Base-by-base conservation (phyloP, 2,888 invertebrate species). In the Eurytoma californica region DNA sequence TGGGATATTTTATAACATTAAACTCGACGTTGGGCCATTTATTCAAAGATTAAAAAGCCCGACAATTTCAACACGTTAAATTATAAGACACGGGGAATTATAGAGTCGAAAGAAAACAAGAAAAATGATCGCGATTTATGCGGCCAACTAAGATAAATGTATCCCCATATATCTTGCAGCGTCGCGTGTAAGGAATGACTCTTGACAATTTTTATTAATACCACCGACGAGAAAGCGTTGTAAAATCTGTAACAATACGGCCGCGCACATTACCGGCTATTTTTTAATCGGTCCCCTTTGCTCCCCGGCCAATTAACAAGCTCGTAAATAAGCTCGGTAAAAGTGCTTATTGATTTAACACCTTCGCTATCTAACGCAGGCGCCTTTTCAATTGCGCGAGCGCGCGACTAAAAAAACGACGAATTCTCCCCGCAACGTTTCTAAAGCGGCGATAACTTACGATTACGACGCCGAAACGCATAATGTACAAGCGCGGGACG, bases 101-200 rank as follows among this genome's bases (percentile, higher is more conserved):
- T 81, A 65, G 68, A 72, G 78, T 76, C 78, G 28, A 51, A 76
- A 80, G 72, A 67, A 72, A 76, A 72, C 57, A 65, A 72, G 80
- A 80, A 74, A 80, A 77, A 80, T 75, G 57, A 74, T 70, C 49
- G 76, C 69, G 79, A 79, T 79, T 78, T 80, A 80, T 77, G 58
- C 47, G 58, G 24, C 55, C 72, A 16, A 51, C 72, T n/a, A 72
- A 79, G 79, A 79, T 76, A 73, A 81, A 79, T 79, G 76, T 65
- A 58, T 47, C 67, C 75, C 49, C 78, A 60, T 80, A 70, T 77
- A 75, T 80, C 72, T 73, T 63, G 49, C 60, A 18, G 18, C 60
- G 72, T 75, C 76, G 78, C 78, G 81, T 76, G 76, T 75, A 72
- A 72, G 78, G 72, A 81, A 81, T 76, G 72, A 79, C 75, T 81